phyloP scores from a whole-genome alignment of 2,888 invertebrate species.

The Folsomia manolachei region DNA sequence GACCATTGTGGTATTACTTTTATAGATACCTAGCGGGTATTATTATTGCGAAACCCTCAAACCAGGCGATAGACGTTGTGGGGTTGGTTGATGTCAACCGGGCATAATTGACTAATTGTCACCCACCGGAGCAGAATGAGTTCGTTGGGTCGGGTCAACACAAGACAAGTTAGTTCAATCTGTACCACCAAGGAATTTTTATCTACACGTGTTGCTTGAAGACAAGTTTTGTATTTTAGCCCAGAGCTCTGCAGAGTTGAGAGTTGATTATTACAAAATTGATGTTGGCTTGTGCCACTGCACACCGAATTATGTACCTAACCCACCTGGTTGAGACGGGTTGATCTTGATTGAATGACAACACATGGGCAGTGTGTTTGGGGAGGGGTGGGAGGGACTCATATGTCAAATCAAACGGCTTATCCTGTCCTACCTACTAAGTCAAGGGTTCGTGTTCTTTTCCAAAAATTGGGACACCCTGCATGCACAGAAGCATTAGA shows the following conservation, averaged over 20 bases:
- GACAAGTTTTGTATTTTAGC: too few relatives aligned
- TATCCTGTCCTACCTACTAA: neutral
- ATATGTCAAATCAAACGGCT: neutral
- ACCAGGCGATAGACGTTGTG: neutral
- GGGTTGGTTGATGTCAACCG: neutral
- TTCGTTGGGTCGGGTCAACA: neutral
- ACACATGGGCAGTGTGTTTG: neutral
- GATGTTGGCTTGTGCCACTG: neutral
- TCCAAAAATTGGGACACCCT: neutral
- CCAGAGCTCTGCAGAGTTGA: too few relatives aligned
- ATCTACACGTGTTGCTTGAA: neutral
- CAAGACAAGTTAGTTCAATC: neutral
- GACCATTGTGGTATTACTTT: too few relatives aligned
- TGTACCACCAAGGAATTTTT: neutral
- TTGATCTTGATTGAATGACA: neutral
- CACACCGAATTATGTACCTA: too few relatives aligned
- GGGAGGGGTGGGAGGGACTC: neutral
- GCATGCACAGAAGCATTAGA: neutral
- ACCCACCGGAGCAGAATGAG: neutral
- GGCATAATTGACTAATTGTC: neutral
- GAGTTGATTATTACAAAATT: neutral
- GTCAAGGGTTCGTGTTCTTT: neutral
- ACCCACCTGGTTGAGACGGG: neutral
- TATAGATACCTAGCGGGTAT: too few relatives aligned
- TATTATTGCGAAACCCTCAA: too few relatives aligned